Conservation (phyloP, 1,140 invertebrate genomes). For the Conopomorpha cramerella region DNA sequence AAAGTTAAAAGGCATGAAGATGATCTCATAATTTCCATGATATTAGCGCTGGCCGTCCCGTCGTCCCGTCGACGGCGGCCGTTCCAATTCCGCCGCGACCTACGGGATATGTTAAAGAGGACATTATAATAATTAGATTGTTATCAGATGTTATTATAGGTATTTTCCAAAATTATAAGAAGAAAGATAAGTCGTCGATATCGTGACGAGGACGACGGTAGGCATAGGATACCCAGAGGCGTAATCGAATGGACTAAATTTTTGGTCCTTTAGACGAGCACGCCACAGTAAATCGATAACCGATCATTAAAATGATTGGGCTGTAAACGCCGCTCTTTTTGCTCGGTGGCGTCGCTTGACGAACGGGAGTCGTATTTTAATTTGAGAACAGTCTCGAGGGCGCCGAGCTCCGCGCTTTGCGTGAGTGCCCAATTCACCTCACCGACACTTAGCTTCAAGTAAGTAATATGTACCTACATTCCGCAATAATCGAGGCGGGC, state of each 20-base stretch:
- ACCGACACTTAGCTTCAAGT: conserved; percentile 4
- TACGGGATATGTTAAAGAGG: conserved; percentile 52
- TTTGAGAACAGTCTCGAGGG: conserved; percentile 8
- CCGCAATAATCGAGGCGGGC: no score
- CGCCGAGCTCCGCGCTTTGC: conserved; percentile 2
- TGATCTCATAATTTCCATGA: conserved; percentile 40
- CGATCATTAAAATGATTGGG: conserved; percentile 53
- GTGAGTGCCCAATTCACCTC: conserved; percentile 7
- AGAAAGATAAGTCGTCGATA: conserved; percentile 30
- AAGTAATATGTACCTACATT: conserved; percentile 4
- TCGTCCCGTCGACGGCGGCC: conserved; percentile 15
- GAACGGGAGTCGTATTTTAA: conserved; percentile 42
- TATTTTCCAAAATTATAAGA: conserved; percentile 54
- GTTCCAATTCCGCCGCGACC: conserved; percentile 32
- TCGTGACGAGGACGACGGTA: conserved; percentile 37
- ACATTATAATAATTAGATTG: conserved; percentile 57
- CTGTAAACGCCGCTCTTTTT: conserved; percentile 34
- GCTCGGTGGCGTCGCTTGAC: conserved; percentile 31
- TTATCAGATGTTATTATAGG: conserved; percentile 55
- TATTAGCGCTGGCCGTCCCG: conserved; percentile 33
- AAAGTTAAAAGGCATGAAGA: conserved; percentile 32
- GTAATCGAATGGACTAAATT: conserved; percentile 37
- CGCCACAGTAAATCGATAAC: conserved; percentile 51
- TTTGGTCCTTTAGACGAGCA: conserved; percentile 42
- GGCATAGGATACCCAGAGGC: conserved; percentile 29